phyloP scores from a whole-genome alignment of 2,797 vertebrate species.

The Enteromius viviparus region DNA sequence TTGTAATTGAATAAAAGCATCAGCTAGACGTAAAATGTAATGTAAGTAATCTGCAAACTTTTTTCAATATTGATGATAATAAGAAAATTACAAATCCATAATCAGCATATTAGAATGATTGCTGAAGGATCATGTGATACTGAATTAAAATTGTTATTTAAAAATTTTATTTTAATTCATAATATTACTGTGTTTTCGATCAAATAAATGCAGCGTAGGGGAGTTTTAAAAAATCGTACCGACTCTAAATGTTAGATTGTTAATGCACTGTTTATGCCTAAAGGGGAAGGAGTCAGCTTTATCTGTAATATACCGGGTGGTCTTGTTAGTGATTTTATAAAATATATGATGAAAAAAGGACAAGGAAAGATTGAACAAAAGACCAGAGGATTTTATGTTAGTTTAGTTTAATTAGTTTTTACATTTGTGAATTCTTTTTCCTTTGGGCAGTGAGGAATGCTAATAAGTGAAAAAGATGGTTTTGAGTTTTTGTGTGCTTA shows the following conservation, averaged over 20 bases:
- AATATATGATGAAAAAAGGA: background rate
- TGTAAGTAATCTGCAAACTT: background rate
- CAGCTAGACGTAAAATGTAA: too few relatives aligned
- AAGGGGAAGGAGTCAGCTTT: slow-evolving; percentile 1
- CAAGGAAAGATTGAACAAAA: slow-evolving; percentile 39
- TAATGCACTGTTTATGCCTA: background rate
- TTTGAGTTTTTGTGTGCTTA: slow-evolving; percentile 51
- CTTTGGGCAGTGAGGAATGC: slow-evolving; percentile 47
- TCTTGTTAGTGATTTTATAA: slow-evolving; percentile 19
- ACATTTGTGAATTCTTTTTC: slow-evolving; percentile 61
- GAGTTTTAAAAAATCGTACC: background rate
- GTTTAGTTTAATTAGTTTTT: slow-evolving; percentile 64
- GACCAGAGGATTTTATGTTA: slow-evolving; percentile 45
- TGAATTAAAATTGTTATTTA: background rate
- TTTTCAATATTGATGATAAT: background rate
- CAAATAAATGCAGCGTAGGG: background rate
- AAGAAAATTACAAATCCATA: background rate
- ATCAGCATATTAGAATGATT: background rate
- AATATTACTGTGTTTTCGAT: slow-evolving; percentile 1
- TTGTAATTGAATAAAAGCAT: too few relatives aligned
- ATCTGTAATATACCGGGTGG: background rate
- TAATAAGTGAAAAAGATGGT: slow-evolving; percentile 40
- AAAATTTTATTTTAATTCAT: background rate
- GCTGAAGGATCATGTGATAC: background rate
- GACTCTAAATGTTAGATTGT: background rate